These are phyloP conservation scores for Microcebus tavaratra DNA, from an alignment of 2,113 vertebrate species.

Conservation along the genomic window DNA sequence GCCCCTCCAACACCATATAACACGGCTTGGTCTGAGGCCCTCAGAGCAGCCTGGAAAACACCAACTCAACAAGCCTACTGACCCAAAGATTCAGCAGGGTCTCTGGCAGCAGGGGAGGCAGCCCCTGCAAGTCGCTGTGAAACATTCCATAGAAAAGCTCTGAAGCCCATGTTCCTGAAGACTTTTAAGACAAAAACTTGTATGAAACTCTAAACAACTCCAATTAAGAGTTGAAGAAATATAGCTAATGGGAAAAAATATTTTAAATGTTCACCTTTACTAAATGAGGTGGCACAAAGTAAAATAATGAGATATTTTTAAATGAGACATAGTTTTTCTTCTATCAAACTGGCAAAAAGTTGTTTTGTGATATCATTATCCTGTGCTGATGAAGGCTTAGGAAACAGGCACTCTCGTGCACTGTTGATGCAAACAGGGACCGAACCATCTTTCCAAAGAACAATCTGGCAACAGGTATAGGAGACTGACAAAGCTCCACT, in stretches of 20 bases:
- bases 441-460: accelerated
- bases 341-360: background rate
- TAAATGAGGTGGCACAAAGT: too few species aligned
- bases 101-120: background rate
- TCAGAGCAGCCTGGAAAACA: background rate
- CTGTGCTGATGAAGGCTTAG: background rate
- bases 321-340: background rate
- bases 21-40: background rate
- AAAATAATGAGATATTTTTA: background rate
- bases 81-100: background rate
- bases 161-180: accelerated
- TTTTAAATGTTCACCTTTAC: background rate
- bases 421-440: background rate
- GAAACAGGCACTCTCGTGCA: accelerated
- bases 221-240: background rate
- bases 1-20: accelerated
- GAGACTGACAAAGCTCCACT: too few species aligned
- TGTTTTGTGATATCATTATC: background rate
- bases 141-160: background rate
- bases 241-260: background rate
- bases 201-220: accelerated
- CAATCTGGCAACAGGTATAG: background rate
- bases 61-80: accelerated
- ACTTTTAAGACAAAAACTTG: accelerated
- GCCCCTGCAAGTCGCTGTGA: accelerated